A percentile compares a stretch with the other conserved stretches of the same genome.
Conservation (phyloP, 2,113 vertebrate genomes). For the Tangachromis dhanisi region DNA sequence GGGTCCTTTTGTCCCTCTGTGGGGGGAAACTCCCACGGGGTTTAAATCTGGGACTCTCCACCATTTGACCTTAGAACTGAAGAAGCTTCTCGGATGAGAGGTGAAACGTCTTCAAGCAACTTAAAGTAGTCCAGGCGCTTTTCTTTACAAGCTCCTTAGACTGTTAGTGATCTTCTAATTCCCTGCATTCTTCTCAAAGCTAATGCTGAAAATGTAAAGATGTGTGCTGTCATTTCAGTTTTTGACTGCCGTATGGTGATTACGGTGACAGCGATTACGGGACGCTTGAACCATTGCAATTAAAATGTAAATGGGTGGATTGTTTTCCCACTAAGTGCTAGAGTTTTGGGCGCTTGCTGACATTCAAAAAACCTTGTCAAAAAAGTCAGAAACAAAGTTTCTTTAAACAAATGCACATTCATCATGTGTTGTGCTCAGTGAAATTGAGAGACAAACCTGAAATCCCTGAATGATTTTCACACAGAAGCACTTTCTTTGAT, state of each 20-base stretch:
- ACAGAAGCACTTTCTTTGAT: conserved; percentile 65
- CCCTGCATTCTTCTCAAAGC: background rate
- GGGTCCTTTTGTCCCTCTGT: fast-evolving
- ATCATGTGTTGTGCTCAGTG: conserved; percentile 27
- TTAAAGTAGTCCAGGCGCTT: fast-evolving
- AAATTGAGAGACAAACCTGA: conserved; percentile 62
- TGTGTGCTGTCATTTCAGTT: conserved; percentile 33
- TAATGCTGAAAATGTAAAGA: conserved; percentile 28
- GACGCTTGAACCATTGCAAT: background rate
- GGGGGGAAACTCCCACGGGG: fast-evolving
- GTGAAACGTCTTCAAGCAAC: background rate
- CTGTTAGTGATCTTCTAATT: background rate
- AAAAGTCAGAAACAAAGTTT: conserved; percentile 38
- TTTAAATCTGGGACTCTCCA: background rate
- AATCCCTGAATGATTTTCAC: conserved; percentile 74
- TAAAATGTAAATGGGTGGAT: background rate
- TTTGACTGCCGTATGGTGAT: conserved; percentile 7
- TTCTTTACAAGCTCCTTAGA: fast-evolving
- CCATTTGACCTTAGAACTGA: background rate
- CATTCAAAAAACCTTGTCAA: conserved; percentile 18
- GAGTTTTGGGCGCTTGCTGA: background rate
- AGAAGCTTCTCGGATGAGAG: fast-evolving
- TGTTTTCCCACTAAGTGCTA: background rate
- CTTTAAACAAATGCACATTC: conserved; percentile 23
- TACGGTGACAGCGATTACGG: conserved; percentile 13